A percentile compares a stretch with the other conserved stretches of the same genome.
Evolutionary conservation across 2,888 invertebrate genomes (phyloP).

Genomic region (Emmelina monodactyla): DNA sequence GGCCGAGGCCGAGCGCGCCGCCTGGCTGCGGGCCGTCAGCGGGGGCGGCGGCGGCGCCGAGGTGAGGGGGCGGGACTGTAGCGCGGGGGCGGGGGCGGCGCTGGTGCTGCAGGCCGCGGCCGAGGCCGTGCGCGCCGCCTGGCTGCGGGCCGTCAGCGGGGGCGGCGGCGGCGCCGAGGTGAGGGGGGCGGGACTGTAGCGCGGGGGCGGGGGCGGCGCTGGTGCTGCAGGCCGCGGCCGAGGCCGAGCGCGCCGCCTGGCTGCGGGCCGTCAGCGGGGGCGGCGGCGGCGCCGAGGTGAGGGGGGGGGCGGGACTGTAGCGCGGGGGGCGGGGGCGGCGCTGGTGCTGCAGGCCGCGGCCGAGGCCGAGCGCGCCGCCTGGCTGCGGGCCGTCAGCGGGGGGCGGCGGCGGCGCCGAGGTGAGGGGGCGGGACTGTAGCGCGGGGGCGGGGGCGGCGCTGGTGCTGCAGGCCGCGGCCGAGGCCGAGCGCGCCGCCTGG

Average conservation of each 20-base stretch:
- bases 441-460: not conserved
- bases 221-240: not conserved
- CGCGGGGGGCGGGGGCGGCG: not conserved
- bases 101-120: constrained; percentile 80
- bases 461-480: not conserved
- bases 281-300: not conserved
- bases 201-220: not conserved
- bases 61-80: not conserved
- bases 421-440: not conserved
- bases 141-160: constrained; percentile 60
- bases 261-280: not conserved
- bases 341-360: constrained; percentile 62
- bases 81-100: constrained; percentile 65
- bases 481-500: constrained; percentile 20
- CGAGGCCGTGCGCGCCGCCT: constrained; percentile 66
- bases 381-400: constrained; percentile 72
- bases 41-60: constrained; percentile 79
- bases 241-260: not conserved
- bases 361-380: constrained; percentile 16
- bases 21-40: constrained; percentile 68
- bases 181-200: not conserved
- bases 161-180: not conserved
- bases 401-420: constrained; percentile 76
- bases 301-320: not conserved
- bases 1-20: constrained; percentile 5